Conservation (phyloP, 1,140 invertebrate genomes). For the Trichomalopsis sarcophagae region DNA sequence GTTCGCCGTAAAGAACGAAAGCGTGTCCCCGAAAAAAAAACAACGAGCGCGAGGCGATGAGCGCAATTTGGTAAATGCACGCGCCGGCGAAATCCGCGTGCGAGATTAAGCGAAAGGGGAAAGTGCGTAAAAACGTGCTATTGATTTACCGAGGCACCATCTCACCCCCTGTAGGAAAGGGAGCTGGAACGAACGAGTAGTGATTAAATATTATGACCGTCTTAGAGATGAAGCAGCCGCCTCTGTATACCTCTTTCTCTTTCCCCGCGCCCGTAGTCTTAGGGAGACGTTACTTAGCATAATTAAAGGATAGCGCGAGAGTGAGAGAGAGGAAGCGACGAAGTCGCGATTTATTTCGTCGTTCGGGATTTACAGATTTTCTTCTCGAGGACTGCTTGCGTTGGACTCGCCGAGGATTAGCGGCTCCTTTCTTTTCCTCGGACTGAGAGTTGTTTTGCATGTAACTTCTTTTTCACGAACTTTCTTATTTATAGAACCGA, state of each 20-base stretch:
- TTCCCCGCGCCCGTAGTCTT: not conserved
- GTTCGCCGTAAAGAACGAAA: not conserved
- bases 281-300: slow-evolving; percentile 72
- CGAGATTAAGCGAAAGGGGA: slow-evolving; percentile 26
- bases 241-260: not conserved
- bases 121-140: slow-evolving; percentile 53
- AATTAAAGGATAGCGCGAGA: slow-evolving; percentile 70
- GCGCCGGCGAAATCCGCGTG: not conserved
- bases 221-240: slow-evolving; percentile 60
- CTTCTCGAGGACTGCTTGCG: not conserved
- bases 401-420: slow-evolving; percentile 19
- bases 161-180: not conserved
- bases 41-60: slow-evolving; percentile 25
- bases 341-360: slow-evolving; percentile 40
- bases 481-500: not conserved
- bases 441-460: not conserved
- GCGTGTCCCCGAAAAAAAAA: slow-evolving; percentile 25
- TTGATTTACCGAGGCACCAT: slow-evolving; percentile 56
- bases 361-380: slow-evolving; percentile 42
- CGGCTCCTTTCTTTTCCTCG: not conserved
- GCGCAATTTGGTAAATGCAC: slow-evolving; percentile 2
- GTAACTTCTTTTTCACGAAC: not conserved
- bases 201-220: slow-evolving; percentile 76
- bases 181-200: slow-evolving; percentile 69
- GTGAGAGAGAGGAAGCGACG: not conserved